These are phyloP conservation scores for Stictocephala bisonia DNA, from an alignment of 2,888 invertebrate genomes.

Conservation along the genomic window DNA sequence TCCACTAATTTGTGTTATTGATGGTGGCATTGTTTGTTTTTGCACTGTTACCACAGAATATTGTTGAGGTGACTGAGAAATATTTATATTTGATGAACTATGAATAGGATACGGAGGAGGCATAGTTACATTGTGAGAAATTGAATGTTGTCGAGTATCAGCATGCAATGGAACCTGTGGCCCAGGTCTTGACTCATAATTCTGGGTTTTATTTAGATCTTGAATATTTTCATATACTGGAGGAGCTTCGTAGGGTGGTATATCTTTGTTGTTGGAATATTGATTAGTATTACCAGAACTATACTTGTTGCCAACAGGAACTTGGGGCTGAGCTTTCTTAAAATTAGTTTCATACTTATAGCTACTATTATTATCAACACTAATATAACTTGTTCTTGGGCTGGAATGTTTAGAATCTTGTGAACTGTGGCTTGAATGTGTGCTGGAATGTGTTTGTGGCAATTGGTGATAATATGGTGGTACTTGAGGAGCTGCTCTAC, in stretches of 20 bases:
- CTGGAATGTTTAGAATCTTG: slow-evolving; percentile 67
- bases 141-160: slow-evolving; percentile 52
- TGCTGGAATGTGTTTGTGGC: slow-evolving; percentile 64
- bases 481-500: slow-evolving; percentile 67
- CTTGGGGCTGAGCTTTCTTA: slow-evolving; percentile 86
- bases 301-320: slow-evolving; percentile 71
- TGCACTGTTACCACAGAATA: not conserved
- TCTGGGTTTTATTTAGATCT: slow-evolving; percentile 65
- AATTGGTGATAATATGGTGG: slow-evolving; percentile 73
- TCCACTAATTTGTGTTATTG: not conserved
- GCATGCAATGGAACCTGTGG: slow-evolving; percentile 64
- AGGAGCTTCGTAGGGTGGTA: slow-evolving; percentile 69
- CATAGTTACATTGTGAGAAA: slow-evolving; percentile 42
- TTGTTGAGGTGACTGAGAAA: slow-evolving; percentile 6
- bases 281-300: slow-evolving; percentile 62
- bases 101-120: slow-evolving; percentile 53
- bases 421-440: slow-evolving; percentile 65
- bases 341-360: slow-evolving; percentile 69
- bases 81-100: not conserved
- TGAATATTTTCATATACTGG: slow-evolving; percentile 73
- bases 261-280: slow-evolving; percentile 58
- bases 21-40: slow-evolving; percentile 31
- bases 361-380: slow-evolving; percentile 63
- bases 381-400: slow-evolving; percentile 64
- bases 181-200: slow-evolving; percentile 66